Evolutionary conservation across 2,113 vertebrate species (phyloP).

Genomic region (Gracilinanus agilis): DNA sequence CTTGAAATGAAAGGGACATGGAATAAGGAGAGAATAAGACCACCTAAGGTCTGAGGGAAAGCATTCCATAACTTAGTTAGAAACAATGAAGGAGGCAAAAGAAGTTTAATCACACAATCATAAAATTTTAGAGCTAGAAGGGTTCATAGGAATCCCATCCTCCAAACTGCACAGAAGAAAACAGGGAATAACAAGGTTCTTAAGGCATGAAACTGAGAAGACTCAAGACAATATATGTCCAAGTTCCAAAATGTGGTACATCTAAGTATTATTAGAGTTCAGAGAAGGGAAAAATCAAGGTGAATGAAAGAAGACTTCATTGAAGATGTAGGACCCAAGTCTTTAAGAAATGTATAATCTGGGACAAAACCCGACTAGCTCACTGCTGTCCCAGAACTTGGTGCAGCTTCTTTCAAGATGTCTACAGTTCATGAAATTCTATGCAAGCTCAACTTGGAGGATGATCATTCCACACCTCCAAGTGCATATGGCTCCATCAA

Average conservation of each 20-base stretch:
- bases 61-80: not conserved
- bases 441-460: not conserved
- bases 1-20: not conserved
- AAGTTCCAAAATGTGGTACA: not conserved
- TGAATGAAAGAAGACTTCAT: not conserved
- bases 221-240: not conserved
- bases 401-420: not conserved
- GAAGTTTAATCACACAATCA: not conserved
- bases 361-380: too few species aligned
- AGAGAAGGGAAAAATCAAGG: not conserved
- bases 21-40: not conserved
- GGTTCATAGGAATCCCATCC: not conserved
- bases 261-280: not conserved
- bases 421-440: not conserved
- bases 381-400: not conserved
- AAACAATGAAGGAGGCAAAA: not conserved
- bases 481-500: too few species aligned
- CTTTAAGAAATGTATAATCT: not conserved
- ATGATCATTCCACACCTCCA: too few species aligned
- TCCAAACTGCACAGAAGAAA: not conserved
- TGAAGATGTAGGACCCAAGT: not conserved
- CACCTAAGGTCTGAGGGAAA: not conserved
- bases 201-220: not conserved
- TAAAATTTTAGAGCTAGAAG: not conserved
- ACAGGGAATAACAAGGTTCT: not conserved